phyloP scores from a whole-genome alignment of 2,113 vertebrate genomes.

The Bos indicus region DNA sequence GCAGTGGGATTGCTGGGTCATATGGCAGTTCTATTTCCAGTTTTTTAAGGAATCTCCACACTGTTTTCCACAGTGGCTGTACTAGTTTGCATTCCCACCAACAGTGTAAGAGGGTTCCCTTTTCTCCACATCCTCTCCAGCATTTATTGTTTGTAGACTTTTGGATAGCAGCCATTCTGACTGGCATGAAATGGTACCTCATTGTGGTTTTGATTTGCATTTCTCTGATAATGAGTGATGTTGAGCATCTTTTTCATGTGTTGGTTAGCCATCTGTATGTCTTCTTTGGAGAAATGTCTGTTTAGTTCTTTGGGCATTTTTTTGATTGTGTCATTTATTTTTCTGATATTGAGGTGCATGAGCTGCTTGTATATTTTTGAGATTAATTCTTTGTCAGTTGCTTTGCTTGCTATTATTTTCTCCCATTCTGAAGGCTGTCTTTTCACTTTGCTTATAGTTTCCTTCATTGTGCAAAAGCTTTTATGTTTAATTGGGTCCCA shows the following conservation, averaged over 20 bases:
- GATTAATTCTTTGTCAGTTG: neutral
- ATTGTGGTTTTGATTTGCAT: neutral
- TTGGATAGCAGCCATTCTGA: neutral
- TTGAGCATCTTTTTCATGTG: neutral
- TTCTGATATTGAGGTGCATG: neutral
- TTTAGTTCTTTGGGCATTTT: neutral
- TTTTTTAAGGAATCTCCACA: neutral
- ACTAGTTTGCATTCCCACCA: neutral
- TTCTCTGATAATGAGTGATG: neutral
- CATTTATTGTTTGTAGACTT: neutral
- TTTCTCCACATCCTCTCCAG: neutral
- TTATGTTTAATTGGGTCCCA: fast-evolving
- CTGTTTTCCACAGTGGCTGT: neutral
- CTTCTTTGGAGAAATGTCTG: neutral
- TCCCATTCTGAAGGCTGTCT: neutral
- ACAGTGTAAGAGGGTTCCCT: neutral
- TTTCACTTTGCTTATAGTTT: neutral
- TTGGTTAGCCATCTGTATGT: neutral
- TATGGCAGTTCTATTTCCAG: neutral
- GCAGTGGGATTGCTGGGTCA: neutral
- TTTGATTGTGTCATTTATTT: neutral
- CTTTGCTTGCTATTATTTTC: neutral
- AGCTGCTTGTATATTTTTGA: neutral
- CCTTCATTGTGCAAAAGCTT: neutral
- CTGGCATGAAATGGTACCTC: neutral